Evolutionary conservation across 2,113 vertebrate species (phyloP).

Genomic region (Picathartes gymnocephalus): DNA sequence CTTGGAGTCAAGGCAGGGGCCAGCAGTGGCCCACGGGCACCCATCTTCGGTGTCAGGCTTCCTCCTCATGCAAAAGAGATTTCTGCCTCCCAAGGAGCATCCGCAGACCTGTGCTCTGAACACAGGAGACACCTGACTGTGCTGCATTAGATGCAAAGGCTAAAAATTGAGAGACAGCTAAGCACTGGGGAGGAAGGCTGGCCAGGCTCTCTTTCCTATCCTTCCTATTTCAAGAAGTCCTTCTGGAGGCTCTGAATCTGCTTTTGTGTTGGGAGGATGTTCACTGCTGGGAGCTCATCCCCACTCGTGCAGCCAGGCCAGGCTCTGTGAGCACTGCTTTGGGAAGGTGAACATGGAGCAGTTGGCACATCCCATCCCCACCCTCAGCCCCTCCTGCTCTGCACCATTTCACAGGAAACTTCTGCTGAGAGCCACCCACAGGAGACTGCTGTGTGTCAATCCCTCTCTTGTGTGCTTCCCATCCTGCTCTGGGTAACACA

Average conservation of each 20-base stretch:
- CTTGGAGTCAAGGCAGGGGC: not conserved
- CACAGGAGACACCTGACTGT: not conserved
- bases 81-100: not conserved
- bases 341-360: fast-evolving
- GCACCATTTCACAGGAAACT: fast-evolving
- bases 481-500: not conserved
- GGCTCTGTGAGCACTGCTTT: not conserved
- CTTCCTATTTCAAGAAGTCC: not conserved
- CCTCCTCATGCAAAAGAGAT: not conserved
- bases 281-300: not conserved
- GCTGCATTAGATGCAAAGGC: not conserved
- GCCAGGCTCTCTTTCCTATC: not conserved
- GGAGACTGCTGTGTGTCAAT: fast-evolving
- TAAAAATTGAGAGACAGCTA: not conserved
- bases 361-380: not conserved
- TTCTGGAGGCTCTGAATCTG: not conserved
- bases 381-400: fast-evolving
- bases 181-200: not conserved
- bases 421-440: not conserved
- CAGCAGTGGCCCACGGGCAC: not conserved
- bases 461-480: not conserved
- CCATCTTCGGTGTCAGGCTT: not conserved
- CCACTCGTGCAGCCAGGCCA: fast-evolving
- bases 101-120: not conserved
- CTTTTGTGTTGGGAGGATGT: not conserved